These are phyloP conservation scores for Hydropotes inermis DNA, from an alignment of 2,113 vertebrate genomes.

Conservation along the genomic window DNA sequence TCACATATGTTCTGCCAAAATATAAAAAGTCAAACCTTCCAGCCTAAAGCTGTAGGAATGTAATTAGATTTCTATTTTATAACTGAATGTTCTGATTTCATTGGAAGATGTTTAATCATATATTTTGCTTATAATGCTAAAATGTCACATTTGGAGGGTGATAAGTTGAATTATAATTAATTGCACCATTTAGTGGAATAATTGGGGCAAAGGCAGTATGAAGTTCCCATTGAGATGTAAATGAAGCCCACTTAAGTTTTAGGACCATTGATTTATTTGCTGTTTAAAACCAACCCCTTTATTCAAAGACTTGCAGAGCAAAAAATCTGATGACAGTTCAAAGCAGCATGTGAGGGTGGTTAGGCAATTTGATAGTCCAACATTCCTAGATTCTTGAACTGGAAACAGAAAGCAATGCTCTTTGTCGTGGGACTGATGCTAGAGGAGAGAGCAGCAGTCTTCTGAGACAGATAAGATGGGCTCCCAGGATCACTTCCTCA, in stretches of 20 bases:
- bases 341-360: not conserved
- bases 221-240: not conserved
- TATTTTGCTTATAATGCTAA: constrained; percentile 51
- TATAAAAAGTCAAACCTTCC: constrained; percentile 48
- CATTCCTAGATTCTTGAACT: not conserved
- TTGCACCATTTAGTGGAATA: not conserved
- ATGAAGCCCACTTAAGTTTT: not conserved
- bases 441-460: not conserved
- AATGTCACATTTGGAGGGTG: constrained; percentile 1
- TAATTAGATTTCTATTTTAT: constrained; percentile 65
- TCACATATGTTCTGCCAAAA: constrained; percentile 61
- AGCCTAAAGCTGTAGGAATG: constrained; percentile 35
- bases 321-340: not conserved
- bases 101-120: constrained; percentile 17
- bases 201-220: not conserved
- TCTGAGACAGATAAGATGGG: not conserved
- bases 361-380: not conserved
- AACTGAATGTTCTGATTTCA: constrained; percentile 51
- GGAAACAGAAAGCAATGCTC: not conserved
- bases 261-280: not conserved
- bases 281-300: not conserved
- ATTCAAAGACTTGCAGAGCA: not conserved
- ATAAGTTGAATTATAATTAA: constrained; percentile 47
- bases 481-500: not conserved
- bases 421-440: not conserved